Evolutionary conservation across 2,113 vertebrate species (phyloP).

Genomic region (Haemorhous mexicanus): DNA sequence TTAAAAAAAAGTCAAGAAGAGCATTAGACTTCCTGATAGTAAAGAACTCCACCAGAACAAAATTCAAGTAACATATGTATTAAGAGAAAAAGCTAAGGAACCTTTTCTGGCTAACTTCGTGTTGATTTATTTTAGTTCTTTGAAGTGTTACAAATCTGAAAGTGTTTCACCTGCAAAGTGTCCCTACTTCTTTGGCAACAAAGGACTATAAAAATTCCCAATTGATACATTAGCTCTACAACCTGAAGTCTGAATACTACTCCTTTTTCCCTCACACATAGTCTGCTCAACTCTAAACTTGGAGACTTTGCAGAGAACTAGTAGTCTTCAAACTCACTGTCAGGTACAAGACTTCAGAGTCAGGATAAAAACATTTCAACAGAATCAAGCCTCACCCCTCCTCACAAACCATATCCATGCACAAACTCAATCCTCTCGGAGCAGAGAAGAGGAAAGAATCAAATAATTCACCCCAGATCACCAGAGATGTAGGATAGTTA

Average conservation of each 20-base stretch:
- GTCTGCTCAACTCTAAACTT: neutral
- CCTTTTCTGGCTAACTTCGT: neutral
- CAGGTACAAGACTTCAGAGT: neutral
- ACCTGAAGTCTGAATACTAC: neutral
- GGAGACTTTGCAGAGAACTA: neutral
- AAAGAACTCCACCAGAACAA: neutral
- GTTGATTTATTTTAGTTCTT: neutral
- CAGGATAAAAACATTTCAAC: neutral
- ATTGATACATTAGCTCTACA: neutral
- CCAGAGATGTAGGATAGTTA: neutral
- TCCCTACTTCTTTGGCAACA: neutral
- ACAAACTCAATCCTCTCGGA: neutral
- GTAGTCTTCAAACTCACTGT: neutral
- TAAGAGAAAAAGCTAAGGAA: neutral
- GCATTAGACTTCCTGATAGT: neutral
- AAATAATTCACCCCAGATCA: neutral
- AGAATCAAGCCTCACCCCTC: neutral
- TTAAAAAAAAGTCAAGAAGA: neutral
- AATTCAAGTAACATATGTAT: neutral
- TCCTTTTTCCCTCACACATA: neutral
- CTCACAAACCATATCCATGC: neutral
- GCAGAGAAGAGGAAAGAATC: neutral
- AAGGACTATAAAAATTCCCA: neutral
- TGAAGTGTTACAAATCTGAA: neutral
- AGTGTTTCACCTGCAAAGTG: neutral